phyloP scores from a whole-genome alignment of 64 coral and sea anemone species.

The Dendronephthya gigantea region DNA sequence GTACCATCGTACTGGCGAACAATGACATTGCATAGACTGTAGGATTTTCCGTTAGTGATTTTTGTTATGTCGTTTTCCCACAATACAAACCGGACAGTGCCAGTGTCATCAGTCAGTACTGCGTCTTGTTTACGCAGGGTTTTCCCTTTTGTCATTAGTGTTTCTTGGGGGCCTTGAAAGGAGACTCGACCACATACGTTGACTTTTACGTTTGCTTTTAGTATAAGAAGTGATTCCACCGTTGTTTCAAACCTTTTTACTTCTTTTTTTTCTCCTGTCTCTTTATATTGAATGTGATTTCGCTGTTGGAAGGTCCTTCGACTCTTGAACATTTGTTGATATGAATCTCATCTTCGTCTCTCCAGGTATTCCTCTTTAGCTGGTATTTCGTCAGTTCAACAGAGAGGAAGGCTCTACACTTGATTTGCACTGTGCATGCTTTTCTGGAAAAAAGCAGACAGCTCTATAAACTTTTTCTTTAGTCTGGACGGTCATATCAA shows the following conservation, averaged over 20 bases:
- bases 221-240: too few species aligned
- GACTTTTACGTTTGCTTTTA: too few species aligned
- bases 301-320: slow-evolving; percentile 33
- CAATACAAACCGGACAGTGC: too few species aligned
- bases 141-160: too few species aligned
- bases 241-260: neutral
- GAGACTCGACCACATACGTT: too few species aligned
- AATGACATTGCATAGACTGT: too few species aligned
- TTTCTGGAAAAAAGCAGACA: slow-evolving; percentile 51
- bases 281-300: slow-evolving; percentile 34
- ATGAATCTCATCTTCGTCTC: slow-evolving; percentile 33
- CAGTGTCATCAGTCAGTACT: too few species aligned
- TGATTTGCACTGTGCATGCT: slow-evolving; percentile 37
- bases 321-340: slow-evolving; percentile 48
- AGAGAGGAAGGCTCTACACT: slow-evolving; percentile 44
- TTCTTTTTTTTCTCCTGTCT: neutral
- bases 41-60: too few species aligned
- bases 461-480: slow-evolving; percentile 20
- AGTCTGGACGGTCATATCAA: slow-evolving; percentile 35
- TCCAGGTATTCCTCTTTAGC: slow-evolving; percentile 45
- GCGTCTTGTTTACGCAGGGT: too few species aligned
- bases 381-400: slow-evolving; percentile 38
- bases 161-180: too few species aligned
- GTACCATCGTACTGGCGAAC: too few species aligned
- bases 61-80: too few species aligned